Percentiles rank a stretch among this genome's conserved stretches.
These are phyloP conservation scores for Syngnathus scovelli DNA, from an alignment of 2,113 vertebrate genomes.

Conservation along the genomic window DNA sequence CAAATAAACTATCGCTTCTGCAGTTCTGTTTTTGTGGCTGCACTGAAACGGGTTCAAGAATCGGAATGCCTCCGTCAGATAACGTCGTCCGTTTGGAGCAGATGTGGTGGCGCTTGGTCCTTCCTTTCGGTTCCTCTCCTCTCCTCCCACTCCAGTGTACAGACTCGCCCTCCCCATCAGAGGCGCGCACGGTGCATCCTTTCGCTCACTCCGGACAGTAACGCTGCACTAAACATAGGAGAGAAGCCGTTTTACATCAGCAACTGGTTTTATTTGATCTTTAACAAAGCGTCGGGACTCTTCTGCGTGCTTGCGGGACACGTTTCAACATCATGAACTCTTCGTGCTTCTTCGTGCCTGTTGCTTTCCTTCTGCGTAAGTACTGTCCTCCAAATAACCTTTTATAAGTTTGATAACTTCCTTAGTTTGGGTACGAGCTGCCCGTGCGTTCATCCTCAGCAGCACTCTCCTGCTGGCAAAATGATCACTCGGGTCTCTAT, in stretches of 20 bases:
- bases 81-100: background rate
- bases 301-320: constrained; percentile 17
- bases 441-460: background rate
- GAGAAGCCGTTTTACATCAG: constrained; percentile 19
- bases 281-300: background rate
- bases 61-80: background rate
- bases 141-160: constrained; percentile 17
- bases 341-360: constrained; percentile 68
- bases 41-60: background rate
- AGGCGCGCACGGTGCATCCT: constrained; percentile 42
- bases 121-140: background rate
- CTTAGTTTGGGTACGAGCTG: background rate
- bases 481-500: background rate
- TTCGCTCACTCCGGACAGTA: constrained; percentile 28
- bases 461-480: background rate
- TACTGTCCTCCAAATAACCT: constrained; percentile 39
- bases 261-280: background rate
- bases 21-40: background rate
- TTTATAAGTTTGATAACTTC: constrained; percentile 4
- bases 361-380: constrained; percentile 75
- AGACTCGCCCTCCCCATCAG: constrained; percentile 49
- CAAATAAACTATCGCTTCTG: background rate
- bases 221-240: constrained; percentile 27
- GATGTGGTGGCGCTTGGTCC: background rate
- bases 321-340: constrained; percentile 60